Base-by-base conservation (phyloP, 2,888 invertebrate genomes). In the Camptogramma bilineatum region DNA sequence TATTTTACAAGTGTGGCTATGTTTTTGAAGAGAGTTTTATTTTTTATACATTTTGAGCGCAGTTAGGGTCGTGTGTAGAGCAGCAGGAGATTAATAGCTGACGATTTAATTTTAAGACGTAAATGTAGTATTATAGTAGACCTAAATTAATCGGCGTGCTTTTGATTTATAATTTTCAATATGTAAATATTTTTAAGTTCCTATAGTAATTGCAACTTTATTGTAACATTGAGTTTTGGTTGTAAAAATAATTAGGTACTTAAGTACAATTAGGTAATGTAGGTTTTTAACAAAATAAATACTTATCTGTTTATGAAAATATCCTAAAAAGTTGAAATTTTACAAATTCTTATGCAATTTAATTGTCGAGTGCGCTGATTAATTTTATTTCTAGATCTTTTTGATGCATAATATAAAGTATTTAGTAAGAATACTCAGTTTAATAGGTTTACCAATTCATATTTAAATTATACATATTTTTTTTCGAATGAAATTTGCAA, bases 71-170 rank as follows among this genome's bases (percentile, higher is more conserved):
- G 77, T 73, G 74, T 69, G 61, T 70, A 73, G 68, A 72, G 87
- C 85, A 76, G 88, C 87, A 90, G 92, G 92, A 92, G 92, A 91
- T 86, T 91, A 92, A 91, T 87, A 82, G 91, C 82, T 85, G 88
- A 91, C 84, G 88, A 87, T 88, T 17, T 44, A 16, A 87, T 82
- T 69, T 72, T 76, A 66, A 74, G 69, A 59, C 28, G 68, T 75
- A 72, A 48, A 52, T 62, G 19, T 70, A 67, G 57, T 66, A 68
- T 70, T 68, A 64, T 55, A 60, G 34, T 69, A 72, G 63, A 63
- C 66, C 64, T 63, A 52, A 65, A 62, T 66, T 57, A 46, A 68
- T 70, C 65, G 58, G 65, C 55, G 42, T 10, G 42, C 28, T 52
- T 44, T 55, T 39, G 2, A 21, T 4, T 21, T 21, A 21, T 21